These are phyloP conservation scores for Mohoua ochrocephala DNA, from an alignment of 2,113 vertebrate species.

Conservation along the genomic window DNA sequence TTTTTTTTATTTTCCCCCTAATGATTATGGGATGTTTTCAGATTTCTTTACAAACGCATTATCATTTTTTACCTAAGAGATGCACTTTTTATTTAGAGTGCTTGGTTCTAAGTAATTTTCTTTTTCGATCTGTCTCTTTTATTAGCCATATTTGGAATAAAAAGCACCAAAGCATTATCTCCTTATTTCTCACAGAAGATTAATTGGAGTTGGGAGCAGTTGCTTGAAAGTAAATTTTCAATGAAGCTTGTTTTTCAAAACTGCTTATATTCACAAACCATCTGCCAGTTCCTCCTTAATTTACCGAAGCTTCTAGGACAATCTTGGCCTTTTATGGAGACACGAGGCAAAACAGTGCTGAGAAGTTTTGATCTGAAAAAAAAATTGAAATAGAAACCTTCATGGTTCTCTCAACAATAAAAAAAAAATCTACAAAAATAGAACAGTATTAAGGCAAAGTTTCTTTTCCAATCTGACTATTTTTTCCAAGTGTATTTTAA, in stretches of 20 bases:
- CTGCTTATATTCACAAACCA: slow-evolving; percentile 11
- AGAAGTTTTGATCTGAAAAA: not conserved
- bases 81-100: not conserved
- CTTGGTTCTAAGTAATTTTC: not conserved
- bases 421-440: not conserved
- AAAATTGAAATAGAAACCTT: not conserved
- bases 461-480: not conserved
- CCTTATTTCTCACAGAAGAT: not conserved
- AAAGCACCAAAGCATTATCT: not conserved
- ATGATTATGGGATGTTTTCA: not conserved
- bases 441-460: not conserved
- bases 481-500: not conserved
- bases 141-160: not conserved
- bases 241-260: slow-evolving; percentile 23
- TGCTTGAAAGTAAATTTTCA: slow-evolving; percentile 37
- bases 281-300: slow-evolving; percentile 30
- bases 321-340: not conserved
- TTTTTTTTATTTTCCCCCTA: not conserved
- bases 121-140: not conserved
- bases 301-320: not conserved
- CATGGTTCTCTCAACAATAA: not conserved
- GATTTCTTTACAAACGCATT: not conserved
- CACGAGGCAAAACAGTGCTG: not conserved
- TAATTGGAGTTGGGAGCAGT: slow-evolving; percentile 11
- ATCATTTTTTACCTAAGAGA: not conserved